Conservation (phyloP, 2,888 invertebrate species). For the Apamea epomidion region DNA sequence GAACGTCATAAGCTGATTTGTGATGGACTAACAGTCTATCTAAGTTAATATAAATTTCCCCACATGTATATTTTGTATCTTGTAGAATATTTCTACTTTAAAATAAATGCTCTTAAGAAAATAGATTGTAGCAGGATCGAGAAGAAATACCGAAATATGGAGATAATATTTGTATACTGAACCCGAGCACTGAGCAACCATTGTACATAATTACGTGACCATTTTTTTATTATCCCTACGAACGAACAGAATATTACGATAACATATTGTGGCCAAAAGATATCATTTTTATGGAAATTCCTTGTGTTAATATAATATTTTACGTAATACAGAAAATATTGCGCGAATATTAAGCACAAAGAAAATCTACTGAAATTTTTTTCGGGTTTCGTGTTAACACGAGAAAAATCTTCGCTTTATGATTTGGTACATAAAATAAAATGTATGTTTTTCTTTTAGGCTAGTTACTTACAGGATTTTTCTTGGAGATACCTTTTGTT, state of each 20-base stretch:
- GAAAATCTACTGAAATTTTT: slow-evolving; percentile 29
- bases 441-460: background rate
- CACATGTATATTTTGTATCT: background rate
- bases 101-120: background rate
- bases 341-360: slow-evolving; percentile 29
- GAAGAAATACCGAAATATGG: too few relatives aligned
- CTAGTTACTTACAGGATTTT: background rate
- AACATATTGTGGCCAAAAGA: slow-evolving; percentile 57
- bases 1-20: too few relatives aligned
- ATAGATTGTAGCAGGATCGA: background rate
- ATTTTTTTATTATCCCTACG: slow-evolving; percentile 45
- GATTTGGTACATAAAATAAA: slow-evolving; percentile 16
- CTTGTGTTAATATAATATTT: slow-evolving; percentile 51
- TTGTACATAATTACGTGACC: slow-evolving; percentile 51
- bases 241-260: slow-evolving; percentile 42
- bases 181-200: slow-evolving; percentile 17
- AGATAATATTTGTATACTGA: slow-evolving; percentile 31
- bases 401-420: slow-evolving; percentile 32
- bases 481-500: slow-evolving; percentile 24
- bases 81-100: background rate
- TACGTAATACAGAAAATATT: slow-evolving; percentile 49
- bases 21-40: background rate
- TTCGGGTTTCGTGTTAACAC: slow-evolving; percentile 23
- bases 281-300: slow-evolving; percentile 63
- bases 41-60: background rate